Conservation (phyloP, 2,797 vertebrate species). For the Acanthornis magna region DNA sequence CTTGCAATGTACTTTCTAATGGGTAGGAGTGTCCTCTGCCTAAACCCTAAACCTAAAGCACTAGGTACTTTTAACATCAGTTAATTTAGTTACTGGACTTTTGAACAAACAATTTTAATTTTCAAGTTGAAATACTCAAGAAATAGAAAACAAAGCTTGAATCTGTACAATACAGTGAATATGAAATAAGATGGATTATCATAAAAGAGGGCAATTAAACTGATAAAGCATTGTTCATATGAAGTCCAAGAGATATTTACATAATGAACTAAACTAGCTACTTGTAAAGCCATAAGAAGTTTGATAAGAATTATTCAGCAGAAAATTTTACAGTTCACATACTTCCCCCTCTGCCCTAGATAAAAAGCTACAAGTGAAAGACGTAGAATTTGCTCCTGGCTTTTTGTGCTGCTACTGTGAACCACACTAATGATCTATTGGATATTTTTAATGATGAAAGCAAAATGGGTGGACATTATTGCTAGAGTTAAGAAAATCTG, state of each 20-base stretch:
- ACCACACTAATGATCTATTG: neutral
- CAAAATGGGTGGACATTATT: neutral
- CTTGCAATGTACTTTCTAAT: neutral
- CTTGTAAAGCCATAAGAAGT: neutral
- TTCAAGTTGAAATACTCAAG: neutral
- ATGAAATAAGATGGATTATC: neutral
- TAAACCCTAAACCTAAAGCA: neutral
- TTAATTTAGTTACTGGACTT: neutral
- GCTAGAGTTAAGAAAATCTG: neutral
- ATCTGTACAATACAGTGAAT: neutral
- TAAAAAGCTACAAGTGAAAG: neutral
- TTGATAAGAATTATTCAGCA: neutral
- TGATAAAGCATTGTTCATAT: neutral
- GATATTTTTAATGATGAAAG: neutral
- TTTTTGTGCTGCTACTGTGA: neutral
- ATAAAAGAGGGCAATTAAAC: neutral
- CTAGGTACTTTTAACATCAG: neutral
- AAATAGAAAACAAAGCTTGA: neutral
- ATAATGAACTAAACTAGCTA: neutral
- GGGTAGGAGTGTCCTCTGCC: neutral
- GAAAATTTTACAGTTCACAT: neutral
- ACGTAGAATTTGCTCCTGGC: neutral
- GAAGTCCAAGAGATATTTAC: neutral
- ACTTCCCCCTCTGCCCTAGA: rapidly evolving
- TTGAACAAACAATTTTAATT: neutral